phyloP scores from a whole-genome alignment of 2,797 vertebrate species.

The Falco naumanni region DNA sequence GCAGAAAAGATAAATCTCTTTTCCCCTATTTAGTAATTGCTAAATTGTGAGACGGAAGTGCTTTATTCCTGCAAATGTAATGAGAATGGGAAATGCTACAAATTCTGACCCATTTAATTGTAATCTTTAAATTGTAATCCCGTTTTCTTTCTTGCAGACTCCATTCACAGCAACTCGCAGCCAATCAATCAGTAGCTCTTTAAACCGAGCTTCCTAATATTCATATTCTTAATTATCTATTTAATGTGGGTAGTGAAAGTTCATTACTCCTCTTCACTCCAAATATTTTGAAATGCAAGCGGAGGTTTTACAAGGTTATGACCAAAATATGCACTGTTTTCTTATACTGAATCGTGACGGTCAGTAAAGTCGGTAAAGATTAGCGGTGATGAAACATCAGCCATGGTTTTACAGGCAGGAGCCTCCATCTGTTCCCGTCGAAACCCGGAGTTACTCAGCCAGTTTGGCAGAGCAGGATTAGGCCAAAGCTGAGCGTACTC shows the following conservation, averaged over 20 bases:
- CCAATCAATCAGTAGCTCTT: constrained; percentile 2
- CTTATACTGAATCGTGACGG: background rate
- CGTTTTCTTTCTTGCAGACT: constrained; percentile 22
- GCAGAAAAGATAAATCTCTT: background rate
- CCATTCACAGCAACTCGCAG: constrained; percentile 15
- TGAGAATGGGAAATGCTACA: background rate
- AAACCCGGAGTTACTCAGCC: background rate
- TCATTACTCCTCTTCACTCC: background rate
- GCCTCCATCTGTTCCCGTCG: background rate
- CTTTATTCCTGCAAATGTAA: constrained; percentile 25
- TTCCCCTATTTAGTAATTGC: background rate
- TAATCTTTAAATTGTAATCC: background rate
- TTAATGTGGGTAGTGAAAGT: background rate
- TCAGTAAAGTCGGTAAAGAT: background rate
- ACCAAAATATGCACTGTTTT: background rate
- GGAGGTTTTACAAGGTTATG: background rate
- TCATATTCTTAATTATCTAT: background rate
- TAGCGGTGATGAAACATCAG: background rate
- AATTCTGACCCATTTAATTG: background rate
- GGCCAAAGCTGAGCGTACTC: background rate
- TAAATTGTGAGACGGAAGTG: background rate
- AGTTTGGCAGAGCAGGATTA: background rate
- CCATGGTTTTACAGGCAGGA: background rate
- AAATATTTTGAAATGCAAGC: background rate
- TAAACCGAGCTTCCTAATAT: background rate